These are phyloP conservation scores for Stenopsyche tienmushanensis DNA, from an alignment of 1,140 invertebrate species.

Conservation along the genomic window DNA sequence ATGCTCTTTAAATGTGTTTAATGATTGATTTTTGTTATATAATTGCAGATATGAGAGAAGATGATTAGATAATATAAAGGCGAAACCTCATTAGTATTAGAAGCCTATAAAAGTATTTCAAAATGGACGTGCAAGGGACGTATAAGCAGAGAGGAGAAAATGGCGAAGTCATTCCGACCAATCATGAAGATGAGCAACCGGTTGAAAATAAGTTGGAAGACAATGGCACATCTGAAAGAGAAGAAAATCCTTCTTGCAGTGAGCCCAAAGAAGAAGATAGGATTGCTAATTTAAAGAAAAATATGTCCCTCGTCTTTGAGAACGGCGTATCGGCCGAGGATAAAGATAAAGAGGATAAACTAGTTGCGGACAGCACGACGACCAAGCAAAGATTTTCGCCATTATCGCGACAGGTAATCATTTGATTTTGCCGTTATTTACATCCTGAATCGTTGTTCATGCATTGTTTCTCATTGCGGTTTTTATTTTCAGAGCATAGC, in stretches of 20 bases:
- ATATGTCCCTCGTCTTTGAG: constrained; percentile 34
- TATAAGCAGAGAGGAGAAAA: not conserved
- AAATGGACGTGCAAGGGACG: not conserved
- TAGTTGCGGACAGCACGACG: constrained; percentile 24
- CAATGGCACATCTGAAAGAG: not conserved
- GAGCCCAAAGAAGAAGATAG: not conserved
- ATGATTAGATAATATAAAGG: no score
- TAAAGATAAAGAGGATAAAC: constrained; percentile 27
- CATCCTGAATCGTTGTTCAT: not conserved
- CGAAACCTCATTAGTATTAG: no score
- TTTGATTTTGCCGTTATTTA: not conserved
- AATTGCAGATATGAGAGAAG: no score
- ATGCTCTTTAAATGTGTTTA: no score
- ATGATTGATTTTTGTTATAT: no score
- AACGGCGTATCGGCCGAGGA: not conserved
- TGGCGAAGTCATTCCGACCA: not conserved
- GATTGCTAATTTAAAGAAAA: constrained; percentile 34
- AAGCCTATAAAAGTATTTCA: no score
- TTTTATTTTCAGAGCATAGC: constrained; percentile 55
- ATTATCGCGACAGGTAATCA: constrained; percentile 34
- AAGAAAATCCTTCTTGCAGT: not conserved
- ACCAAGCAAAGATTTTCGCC: constrained; percentile 37
- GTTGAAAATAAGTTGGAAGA: no score
- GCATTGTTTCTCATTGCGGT: no score
- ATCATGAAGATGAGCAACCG: not conserved